A percentile compares a stretch with the other conserved stretches of the same genome.
These are phyloP conservation scores for Bostrychus sinensis DNA, from an alignment of 2,113 vertebrate species.

Conservation along the genomic window DNA sequence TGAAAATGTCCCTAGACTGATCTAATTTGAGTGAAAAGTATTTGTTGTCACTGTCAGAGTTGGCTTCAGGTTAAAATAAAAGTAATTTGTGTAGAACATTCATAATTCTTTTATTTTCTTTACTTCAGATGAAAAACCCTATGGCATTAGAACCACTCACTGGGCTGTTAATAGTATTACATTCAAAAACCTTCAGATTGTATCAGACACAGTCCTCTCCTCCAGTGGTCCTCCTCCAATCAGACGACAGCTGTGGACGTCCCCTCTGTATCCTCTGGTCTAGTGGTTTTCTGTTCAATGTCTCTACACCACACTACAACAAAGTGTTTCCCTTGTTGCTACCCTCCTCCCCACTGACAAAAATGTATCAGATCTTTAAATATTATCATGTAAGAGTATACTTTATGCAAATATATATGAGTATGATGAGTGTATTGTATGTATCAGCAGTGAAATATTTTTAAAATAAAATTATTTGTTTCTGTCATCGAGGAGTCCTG, in stretches of 20 bases:
- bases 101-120: no score
- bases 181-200: background rate
- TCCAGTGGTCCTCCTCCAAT: constrained; percentile 22
- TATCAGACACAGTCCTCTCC: constrained; percentile 7
- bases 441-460: constrained; percentile 99
- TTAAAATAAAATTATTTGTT: constrained; percentile 93
- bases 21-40: no score
- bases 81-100: no score
- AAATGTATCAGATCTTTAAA: constrained; percentile 95
- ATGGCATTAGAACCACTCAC: background rate
- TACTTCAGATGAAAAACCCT: no score
- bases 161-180: background rate
- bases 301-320: constrained; percentile 89
- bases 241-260: constrained; percentile 33
- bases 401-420: constrained; percentile 95
- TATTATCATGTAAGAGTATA: constrained; percentile 97
- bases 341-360: constrained; percentile 85
- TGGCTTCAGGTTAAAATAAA: no score
- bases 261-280: constrained; percentile 48
- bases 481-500: constrained; percentile 77
- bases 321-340: constrained; percentile 85
- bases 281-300: constrained; percentile 84
- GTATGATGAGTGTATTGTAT: constrained; percentile 97
- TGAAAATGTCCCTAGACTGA: background rate
- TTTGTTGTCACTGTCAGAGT: no score